phyloP scores from a whole-genome alignment of 2,797 vertebrate genomes.

The Artibeus jamaicensis region DNA sequence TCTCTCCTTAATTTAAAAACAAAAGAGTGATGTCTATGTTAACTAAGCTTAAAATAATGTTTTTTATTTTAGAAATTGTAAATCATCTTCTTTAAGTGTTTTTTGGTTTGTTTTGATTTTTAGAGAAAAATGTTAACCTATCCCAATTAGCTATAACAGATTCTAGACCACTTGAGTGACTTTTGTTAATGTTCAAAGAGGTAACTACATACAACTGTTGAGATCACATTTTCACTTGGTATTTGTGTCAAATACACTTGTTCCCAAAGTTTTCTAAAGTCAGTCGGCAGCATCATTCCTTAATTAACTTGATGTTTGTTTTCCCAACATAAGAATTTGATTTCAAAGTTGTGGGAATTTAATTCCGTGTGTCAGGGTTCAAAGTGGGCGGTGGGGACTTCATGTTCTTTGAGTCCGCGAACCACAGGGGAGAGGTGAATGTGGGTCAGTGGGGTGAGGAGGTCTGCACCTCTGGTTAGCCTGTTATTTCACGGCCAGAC shows the following conservation, averaged over 20 bases:
- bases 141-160: neutral
- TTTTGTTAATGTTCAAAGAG: neutral
- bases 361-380: neutral
- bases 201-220: neutral
- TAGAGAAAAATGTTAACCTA: neutral
- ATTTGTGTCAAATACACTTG: neutral
- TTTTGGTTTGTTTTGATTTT: neutral
- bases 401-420: neutral
- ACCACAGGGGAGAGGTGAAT: neutral
- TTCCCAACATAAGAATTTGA: slow-evolving; percentile 7
- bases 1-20: slow-evolving; percentile 29
- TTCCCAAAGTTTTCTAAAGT: neutral
- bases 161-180: slow-evolving; percentile 4
- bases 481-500: neutral
- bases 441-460: neutral
- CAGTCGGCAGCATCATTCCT: neutral
- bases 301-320: neutral
- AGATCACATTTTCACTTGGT: neutral
- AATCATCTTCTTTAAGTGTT: neutral
- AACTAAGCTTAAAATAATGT: neutral
- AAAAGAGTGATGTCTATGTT: neutral
- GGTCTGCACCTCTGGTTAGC: neutral
- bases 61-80: slow-evolving; percentile 27
- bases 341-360: neutral
- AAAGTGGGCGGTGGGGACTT: neutral